These are phyloP conservation scores for Adelosebastes latens DNA, from an alignment of 2,797 vertebrate genomes.

Conservation along the genomic window DNA sequence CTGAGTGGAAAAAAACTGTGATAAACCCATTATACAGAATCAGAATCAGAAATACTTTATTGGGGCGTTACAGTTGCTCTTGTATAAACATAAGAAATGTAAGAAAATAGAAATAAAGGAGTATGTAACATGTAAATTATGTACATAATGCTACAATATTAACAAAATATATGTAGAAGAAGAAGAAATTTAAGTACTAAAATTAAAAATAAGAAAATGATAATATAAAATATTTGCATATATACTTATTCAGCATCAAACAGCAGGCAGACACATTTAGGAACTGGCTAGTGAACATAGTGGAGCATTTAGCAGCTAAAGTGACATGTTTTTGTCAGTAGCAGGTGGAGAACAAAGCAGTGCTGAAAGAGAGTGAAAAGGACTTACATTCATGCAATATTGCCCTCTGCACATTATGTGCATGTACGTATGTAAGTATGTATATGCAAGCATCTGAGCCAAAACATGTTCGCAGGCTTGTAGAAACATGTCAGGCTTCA, in stretches of 20 bases:
- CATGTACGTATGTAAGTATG: accelerated
- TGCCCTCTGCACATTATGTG: neutral
- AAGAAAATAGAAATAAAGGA: too few species aligned
- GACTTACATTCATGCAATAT: neutral
- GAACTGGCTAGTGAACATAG: too few species aligned
- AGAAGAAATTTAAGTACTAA: too few species aligned
- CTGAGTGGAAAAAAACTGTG: neutral
- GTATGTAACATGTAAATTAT: too few species aligned
- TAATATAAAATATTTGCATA: too few species aligned
- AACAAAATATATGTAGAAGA: too few species aligned
- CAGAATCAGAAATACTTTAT: too few species aligned
- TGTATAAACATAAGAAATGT: too few species aligned
- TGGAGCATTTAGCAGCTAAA: neutral
- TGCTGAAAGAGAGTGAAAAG: neutral
- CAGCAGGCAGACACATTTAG: neutral
- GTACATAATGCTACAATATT: too few species aligned
- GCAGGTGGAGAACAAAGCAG: neutral
- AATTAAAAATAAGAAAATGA: too few species aligned
- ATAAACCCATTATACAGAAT: neutral
- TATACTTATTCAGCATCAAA: neutral
- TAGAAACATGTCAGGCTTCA: neutral
- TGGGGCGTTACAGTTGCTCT: too few species aligned
- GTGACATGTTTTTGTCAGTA: neutral
- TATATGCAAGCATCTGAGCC: too few species aligned
- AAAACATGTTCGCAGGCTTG: neutral